phyloP scores from a whole-genome alignment of 2,113 vertebrate species.

The Gambusia affinis region DNA sequence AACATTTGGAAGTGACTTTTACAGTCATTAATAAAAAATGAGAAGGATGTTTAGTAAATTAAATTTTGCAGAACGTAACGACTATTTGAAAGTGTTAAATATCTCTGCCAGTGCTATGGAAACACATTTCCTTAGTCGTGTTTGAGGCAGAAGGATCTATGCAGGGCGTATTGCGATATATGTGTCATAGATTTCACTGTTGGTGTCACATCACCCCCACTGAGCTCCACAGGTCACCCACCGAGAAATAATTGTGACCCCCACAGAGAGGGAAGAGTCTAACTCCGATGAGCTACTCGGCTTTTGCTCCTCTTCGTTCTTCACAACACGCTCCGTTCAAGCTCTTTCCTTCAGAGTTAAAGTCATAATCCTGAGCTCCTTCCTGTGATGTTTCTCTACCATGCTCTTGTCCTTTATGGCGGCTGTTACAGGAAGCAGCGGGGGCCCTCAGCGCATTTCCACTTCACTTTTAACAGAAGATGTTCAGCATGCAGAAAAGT shows the following conservation, averaged over 20 bases:
- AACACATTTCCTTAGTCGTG: background rate
- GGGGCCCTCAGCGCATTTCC: too few species aligned
- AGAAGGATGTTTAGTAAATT: too few species aligned
- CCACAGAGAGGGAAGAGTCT: conserved; percentile 54
- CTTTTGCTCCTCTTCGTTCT: background rate
- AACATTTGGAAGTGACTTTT: too few species aligned
- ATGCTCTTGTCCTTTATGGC: background rate
- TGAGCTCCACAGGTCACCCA: conserved; percentile 40
- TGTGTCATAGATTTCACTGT: conserved; percentile 50
- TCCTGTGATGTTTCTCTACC: background rate
- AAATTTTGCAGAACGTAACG: too few species aligned
- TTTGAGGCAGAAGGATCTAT: background rate
- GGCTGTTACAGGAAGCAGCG: background rate
- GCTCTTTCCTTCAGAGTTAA: background rate
- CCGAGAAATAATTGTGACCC: conserved; percentile 60
- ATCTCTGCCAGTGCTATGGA: too few species aligned
- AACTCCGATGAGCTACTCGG: conserved; percentile 26
- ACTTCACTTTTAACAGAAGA: background rate
- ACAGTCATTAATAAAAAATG: too few species aligned
- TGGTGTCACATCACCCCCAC: conserved; percentile 50
- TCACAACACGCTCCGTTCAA: background rate
- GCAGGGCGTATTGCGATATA: conserved; percentile 33
- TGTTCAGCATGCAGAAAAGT: background rate
- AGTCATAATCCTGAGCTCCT: background rate
- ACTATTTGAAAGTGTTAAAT: too few species aligned